These are phyloP conservation scores for Harpagoxenus sublaevis DNA, from an alignment of 2,888 invertebrate species.

Conservation along the genomic window DNA sequence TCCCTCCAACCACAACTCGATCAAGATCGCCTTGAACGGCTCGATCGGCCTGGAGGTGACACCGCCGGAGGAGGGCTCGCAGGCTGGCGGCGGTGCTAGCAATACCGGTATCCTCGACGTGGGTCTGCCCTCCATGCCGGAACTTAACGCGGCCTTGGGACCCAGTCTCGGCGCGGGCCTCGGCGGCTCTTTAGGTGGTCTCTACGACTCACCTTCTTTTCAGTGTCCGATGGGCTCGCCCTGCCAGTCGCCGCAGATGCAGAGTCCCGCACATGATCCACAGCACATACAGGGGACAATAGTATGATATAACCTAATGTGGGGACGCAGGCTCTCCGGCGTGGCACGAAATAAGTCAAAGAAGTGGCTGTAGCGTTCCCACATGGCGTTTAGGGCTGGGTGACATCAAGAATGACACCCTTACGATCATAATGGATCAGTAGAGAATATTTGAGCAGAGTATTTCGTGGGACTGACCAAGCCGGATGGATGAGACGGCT, in stretches of 20 bases:
- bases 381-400: constrained; percentile 72
- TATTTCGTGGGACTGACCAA: constrained; percentile 36
- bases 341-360: constrained; percentile 89
- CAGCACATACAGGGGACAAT: constrained; percentile 95
- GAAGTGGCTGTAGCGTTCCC: constrained; percentile 89
- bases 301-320: constrained; percentile 98
- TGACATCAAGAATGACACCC: constrained; percentile 46
- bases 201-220: constrained; percentile 87
- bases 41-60: constrained; percentile 93
- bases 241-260: constrained; percentile 79
- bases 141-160: constrained; percentile 66
- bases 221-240: constrained; percentile 74
- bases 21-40: constrained; percentile 94
- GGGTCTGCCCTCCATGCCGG: constrained; percentile 85
- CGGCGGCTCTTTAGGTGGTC: constrained; percentile 85
- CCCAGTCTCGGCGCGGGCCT: constrained; percentile 79
- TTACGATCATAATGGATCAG: background rate
- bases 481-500: constrained; percentile 57
- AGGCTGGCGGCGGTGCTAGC: constrained; percentile 86
- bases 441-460: background rate
- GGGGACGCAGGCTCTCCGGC: constrained; percentile 95
- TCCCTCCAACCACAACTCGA: constrained; percentile 91
- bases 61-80: constrained; percentile 88
- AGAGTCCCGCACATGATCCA: constrained; percentile 87
- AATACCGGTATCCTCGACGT: constrained; percentile 88